Percentiles rank a stretch among this genome's conserved stretches.
These are phyloP conservation scores for Taenaris catops DNA, from an alignment of 2,888 invertebrate species.

Conservation along the genomic window DNA sequence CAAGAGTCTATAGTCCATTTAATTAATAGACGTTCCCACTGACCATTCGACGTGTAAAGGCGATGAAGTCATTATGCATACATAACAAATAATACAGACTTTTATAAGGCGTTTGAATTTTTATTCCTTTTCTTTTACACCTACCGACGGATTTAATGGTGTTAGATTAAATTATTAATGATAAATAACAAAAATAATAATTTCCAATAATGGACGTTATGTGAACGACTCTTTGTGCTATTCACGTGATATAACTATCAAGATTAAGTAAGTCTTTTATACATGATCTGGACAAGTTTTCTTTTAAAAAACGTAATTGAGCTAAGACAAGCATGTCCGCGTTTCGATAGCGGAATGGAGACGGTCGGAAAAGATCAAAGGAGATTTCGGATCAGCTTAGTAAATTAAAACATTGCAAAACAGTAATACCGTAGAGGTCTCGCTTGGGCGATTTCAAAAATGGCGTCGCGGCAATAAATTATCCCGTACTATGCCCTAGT, in stretches of 20 bases:
- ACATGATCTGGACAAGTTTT: too few species aligned
- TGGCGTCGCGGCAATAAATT: slow-evolving; percentile 77
- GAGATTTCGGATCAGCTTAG: slow-evolving; percentile 37
- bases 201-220: too few species aligned
- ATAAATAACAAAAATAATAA: too few species aligned
- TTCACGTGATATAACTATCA: slow-evolving; percentile 6
- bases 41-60: slow-evolving; percentile 31
- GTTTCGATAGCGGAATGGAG: slow-evolving; percentile 34
- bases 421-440: slow-evolving; percentile 56
- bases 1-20: slow-evolving; percentile 45
- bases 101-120: slow-evolving; percentile 23
- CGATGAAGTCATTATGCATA: slow-evolving; percentile 63
- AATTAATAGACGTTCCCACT: slow-evolving; percentile 54
- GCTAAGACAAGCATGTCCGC: slow-evolving; percentile 20
- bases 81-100: slow-evolving; percentile 46
- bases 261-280: slow-evolving; percentile 12
- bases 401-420: slow-evolving; percentile 76
- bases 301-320: slow-evolving; percentile 13
- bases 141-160: slow-evolving; percentile 26
- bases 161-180: slow-evolving; percentile 26
- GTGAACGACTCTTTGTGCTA: slow-evolving; percentile 6
- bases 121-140: slow-evolving; percentile 31
- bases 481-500: too few species aligned
- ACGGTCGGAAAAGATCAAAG: slow-evolving; percentile 66
- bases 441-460: slow-evolving; percentile 69